Evolutionary conservation across 2,888 invertebrate genomes (phyloP).

Genomic region (Diogma glabrata): DNA sequence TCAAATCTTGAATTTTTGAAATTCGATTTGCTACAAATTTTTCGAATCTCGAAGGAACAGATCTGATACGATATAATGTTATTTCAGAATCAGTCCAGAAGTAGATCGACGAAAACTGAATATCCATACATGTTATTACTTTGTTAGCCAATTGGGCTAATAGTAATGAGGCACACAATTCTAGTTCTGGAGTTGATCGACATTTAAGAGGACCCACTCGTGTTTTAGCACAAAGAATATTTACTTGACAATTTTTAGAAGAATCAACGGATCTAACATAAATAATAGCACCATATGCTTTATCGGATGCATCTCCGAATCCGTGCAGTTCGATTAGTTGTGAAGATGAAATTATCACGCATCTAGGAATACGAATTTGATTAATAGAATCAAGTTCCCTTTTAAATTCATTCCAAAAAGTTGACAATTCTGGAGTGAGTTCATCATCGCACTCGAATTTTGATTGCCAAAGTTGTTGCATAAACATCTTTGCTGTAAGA

Average conservation of each 20-base stretch:
- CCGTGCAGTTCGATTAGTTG: neutral
- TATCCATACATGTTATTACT: neutral
- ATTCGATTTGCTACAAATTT: too few relatives aligned
- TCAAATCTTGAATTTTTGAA: too few relatives aligned
- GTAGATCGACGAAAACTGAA: too few relatives aligned
- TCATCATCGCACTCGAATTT: neutral
- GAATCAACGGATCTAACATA: too few relatives aligned
- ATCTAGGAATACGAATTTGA: neutral
- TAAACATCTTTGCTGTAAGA: too few relatives aligned
- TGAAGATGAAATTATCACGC: neutral
- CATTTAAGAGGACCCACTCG: neutral
- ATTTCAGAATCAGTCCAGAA: neutral
- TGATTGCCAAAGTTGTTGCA: slow-evolving; percentile 1
- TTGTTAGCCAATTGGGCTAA: neutral
- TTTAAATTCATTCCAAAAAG: neutral
- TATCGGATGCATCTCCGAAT: too few relatives aligned
- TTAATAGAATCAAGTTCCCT: neutral
- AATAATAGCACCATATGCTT: too few relatives aligned
- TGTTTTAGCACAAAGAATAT: too few relatives aligned
- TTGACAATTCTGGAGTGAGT: neutral
- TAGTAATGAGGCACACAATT: neutral
- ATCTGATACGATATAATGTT: neutral
- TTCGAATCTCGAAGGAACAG: too few relatives aligned
- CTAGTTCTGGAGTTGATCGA: neutral
- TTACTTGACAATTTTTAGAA: too few relatives aligned